Evolutionary conservation across 1,140 invertebrate genomes (phyloP).

Genomic region (Phymorhynchus buccinoides): DNA sequence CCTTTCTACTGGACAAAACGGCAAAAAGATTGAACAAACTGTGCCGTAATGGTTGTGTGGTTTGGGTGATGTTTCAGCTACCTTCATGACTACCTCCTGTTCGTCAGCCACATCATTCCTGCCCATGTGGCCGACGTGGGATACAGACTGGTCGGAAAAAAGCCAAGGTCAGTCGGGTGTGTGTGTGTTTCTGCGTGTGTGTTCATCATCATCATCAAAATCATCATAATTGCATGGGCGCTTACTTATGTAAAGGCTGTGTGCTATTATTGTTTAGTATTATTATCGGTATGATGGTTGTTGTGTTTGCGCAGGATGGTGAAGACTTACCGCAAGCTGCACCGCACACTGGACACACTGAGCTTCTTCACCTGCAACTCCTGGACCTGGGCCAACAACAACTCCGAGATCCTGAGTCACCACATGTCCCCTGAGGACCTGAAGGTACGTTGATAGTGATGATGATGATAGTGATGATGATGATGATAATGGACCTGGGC

Average conservation of each 20-base stretch:
- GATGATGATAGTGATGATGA: no score
- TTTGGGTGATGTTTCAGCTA: constrained; percentile 57
- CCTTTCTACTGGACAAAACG: no score
- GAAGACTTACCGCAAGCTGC: constrained; percentile 67
- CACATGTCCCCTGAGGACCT: constrained; percentile 62
- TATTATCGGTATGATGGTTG: background rate
- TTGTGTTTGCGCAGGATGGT: constrained; percentile 63
- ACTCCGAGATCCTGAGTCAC: constrained; percentile 63
- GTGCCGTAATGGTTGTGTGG: no score
- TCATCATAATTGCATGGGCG: background rate
- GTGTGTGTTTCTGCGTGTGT: no score
- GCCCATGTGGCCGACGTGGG: constrained; percentile 72
- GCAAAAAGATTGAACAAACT: no score
- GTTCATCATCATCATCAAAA: background rate
- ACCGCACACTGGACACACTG: constrained; percentile 62
- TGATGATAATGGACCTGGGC: constrained; percentile 73
- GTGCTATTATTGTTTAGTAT: no score
- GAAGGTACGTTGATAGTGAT: no score
- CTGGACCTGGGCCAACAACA: constrained; percentile 70
- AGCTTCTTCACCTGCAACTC: constrained; percentile 68
- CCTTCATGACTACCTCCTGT: constrained; percentile 71
- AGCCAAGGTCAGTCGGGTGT: constrained; percentile 63
- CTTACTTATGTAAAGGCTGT: no score
- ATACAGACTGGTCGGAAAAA: constrained; percentile 69
- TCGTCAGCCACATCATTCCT: constrained; percentile 72